Evolutionary conservation across 2,797 vertebrate species (phyloP).

Genomic region (Peromyscus attwateri): DNA sequence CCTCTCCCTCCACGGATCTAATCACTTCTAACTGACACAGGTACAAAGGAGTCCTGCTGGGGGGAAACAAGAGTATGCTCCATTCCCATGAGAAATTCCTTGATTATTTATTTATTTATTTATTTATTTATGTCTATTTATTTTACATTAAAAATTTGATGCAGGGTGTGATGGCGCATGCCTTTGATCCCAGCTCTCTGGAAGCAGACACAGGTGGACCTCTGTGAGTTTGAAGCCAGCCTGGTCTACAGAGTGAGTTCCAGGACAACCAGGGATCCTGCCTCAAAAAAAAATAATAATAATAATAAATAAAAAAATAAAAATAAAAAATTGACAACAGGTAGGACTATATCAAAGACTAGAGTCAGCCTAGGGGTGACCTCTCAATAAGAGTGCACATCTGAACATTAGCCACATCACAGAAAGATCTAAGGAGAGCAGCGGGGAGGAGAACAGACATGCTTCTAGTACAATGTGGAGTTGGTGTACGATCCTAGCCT

Average conservation of each 20-base stretch:
- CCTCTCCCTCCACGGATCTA: not conserved
- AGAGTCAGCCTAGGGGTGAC: not conserved
- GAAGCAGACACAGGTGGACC: not conserved
- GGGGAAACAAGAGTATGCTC: not conserved
- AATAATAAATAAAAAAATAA: not conserved
- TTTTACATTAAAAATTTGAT: not conserved
- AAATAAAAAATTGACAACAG: not conserved
- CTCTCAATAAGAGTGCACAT: not conserved
- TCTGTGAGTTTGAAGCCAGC: not conserved
- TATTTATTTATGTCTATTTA: not conserved
- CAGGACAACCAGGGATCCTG: not conserved
- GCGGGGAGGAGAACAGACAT: not conserved
- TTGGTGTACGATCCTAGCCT: not conserved
- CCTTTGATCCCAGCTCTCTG: not conserved
- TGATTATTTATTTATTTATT: not conserved
- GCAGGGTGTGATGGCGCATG: no score
- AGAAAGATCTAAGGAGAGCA: not conserved
- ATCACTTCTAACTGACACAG: not conserved
- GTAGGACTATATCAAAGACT: not conserved
- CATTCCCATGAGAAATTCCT: conserved; percentile 10
- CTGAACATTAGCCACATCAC: not conserved
- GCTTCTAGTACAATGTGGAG: accelerated
- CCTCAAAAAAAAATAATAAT: not conserved
- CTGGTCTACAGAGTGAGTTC: not conserved
- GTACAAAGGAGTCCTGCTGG: not conserved